These are phyloP conservation scores for Patella depressa DNA, from an alignment of 2,888 invertebrate genomes.

Conservation along the genomic window DNA sequence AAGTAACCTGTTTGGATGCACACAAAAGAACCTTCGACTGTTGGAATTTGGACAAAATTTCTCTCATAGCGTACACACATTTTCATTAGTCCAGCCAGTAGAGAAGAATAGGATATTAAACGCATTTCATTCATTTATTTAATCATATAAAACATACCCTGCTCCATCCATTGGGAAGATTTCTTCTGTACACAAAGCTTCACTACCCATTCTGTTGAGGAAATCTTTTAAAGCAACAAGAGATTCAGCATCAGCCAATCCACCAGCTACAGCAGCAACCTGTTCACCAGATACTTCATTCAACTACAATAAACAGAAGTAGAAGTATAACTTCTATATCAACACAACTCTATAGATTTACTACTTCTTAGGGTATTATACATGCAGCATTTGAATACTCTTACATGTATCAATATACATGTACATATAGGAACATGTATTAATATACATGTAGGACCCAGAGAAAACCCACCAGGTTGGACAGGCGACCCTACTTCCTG, in stretches of 20 bases:
- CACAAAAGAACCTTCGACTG: no score
- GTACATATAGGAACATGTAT: no score
- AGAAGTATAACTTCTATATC: no score
- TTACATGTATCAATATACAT: no score
- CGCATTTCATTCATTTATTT: background rate
- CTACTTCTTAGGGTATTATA: no score
- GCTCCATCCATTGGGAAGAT: constrained; percentile 80
- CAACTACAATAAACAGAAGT: constrained; percentile 36
- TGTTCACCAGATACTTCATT: constrained; percentile 74
- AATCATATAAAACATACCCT: constrained; percentile 52
- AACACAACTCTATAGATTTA: no score
- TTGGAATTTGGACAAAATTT: no score
- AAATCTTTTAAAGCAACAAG: constrained; percentile 93
- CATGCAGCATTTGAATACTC: no score
- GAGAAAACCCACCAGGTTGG: no score
- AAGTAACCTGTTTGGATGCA: no score
- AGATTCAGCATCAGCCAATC: constrained; percentile 90
- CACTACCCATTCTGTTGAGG: constrained; percentile 87
- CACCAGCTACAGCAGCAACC: constrained; percentile 89
- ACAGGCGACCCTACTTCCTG: no score
- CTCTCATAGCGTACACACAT: background rate
- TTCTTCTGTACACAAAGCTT: constrained; percentile 90
- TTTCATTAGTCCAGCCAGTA: background rate
- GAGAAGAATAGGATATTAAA: background rate
- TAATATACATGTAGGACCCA: no score